A percentile compares a stretch with the other conserved stretches of the same genome.
phyloP scores from a whole-genome alignment of 2,888 invertebrate genomes.

The Thumatha senex region DNA sequence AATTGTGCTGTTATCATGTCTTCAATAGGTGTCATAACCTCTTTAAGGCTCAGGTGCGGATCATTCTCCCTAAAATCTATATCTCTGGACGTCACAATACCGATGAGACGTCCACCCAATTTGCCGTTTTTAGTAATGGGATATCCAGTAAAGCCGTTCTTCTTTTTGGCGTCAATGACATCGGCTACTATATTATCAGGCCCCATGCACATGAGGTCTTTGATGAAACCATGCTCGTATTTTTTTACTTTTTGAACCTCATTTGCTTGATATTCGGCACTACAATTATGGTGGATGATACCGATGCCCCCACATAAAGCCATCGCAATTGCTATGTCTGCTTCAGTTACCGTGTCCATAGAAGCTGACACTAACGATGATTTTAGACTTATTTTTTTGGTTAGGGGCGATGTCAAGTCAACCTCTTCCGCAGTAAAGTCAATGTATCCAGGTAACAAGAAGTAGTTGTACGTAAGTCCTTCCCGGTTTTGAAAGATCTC shows the following conservation, averaged over 20 bases:
- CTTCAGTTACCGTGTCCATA: slow-evolving; percentile 99
- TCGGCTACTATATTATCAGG: slow-evolving; percentile 94
- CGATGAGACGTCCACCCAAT: slow-evolving; percentile 95
- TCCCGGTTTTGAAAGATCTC: slow-evolving; percentile 93
- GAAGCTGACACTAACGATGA: slow-evolving; percentile 98
- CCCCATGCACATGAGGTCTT: slow-evolving; percentile 97
- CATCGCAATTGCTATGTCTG: slow-evolving; percentile 99
- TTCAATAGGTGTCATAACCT: slow-evolving; percentile 93
- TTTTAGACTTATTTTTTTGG: slow-evolving; percentile 93
- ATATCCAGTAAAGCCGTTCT: slow-evolving; percentile 97
- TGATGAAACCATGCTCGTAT: slow-evolving; percentile 99
- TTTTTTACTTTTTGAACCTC: slow-evolving; percentile 99
- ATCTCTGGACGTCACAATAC: slow-evolving; percentile 98
- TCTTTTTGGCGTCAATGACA: slow-evolving; percentile 94
- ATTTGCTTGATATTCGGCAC: slow-evolving; percentile 95
- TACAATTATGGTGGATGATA: slow-evolving; percentile 98
- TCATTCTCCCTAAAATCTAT: slow-evolving; percentile 94
- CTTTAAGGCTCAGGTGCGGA: slow-evolving; percentile 86
- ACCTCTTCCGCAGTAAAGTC: slow-evolving; percentile 97
- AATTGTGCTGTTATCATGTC: slow-evolving; percentile 95
- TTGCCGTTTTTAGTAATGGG: slow-evolving; percentile 98
- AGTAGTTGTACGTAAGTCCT: slow-evolving; percentile 98
- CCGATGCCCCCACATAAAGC: slow-evolving; percentile 99
- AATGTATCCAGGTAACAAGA: slow-evolving; percentile 98
- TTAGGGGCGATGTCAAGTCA: slow-evolving; percentile 94